Evolutionary conservation across 2,797 vertebrate genomes (phyloP).

Genomic region (Bryconaethiops microstoma): DNA sequence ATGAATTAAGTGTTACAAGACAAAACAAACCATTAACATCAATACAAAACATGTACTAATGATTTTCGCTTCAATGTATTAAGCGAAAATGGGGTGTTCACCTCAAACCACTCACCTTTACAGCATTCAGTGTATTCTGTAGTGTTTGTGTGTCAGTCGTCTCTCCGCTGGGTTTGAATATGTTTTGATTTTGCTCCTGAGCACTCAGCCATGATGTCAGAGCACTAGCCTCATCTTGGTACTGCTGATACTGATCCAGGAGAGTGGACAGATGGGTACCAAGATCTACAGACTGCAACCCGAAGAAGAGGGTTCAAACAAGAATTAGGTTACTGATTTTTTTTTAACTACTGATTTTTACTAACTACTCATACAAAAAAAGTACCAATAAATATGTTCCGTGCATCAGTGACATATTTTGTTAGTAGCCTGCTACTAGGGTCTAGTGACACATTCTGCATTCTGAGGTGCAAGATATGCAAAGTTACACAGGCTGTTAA

Average conservation of each 20-base stretch:
- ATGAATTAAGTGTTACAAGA: neutral
- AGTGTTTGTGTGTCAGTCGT: slow-evolving; percentile 81
- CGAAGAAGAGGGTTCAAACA: neutral
- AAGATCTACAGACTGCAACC: slow-evolving; percentile 84
- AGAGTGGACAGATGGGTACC: slow-evolving; percentile 84
- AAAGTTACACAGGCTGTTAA: no score
- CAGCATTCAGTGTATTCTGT: slow-evolving; percentile 81
- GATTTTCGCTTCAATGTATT: neutral
- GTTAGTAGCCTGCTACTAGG: no score
- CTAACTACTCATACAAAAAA: no score
- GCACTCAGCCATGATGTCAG: slow-evolving; percentile 86
- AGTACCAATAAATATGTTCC: no score
- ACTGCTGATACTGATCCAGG: slow-evolving; percentile 89
- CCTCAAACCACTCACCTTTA: slow-evolving; percentile 80
- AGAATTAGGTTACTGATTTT: neutral
- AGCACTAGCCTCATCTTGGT: slow-evolving; percentile 86
- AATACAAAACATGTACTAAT: neutral
- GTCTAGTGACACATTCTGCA: no score
- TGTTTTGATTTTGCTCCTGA: slow-evolving; percentile 80
- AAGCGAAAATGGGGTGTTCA: neutral
- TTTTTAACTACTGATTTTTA: neutral
- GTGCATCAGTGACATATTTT: no score
- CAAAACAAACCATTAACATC: neutral
- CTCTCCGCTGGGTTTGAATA: slow-evolving; percentile 80
- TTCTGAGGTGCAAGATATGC: no score